Base-by-base conservation (phyloP, 2,113 vertebrate genomes). In the Myrmecobius fasciatus region DNA sequence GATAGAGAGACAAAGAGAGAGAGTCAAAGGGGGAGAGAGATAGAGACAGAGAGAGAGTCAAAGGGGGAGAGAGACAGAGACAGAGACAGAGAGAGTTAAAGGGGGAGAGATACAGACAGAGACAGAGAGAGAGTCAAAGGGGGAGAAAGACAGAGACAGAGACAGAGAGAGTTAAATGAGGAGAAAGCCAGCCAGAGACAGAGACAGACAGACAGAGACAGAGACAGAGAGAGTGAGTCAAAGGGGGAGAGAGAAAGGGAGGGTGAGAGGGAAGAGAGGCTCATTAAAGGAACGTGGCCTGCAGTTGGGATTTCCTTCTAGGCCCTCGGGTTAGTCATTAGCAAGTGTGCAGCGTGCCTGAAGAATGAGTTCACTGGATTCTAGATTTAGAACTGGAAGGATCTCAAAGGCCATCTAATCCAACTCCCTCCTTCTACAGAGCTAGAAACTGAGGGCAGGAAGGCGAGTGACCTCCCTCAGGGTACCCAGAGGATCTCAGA, bases 301-400 rank as follows among this genome's bases (percentile, higher is more conserved):
- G 25, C 94, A 46, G 94, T 95, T 96, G 36, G 31, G 53, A 90
- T 92, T 96, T 96, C n/a, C 93, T 97, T 94, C 89, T 95, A 92
- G 83, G 20, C 22, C 90, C 51, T 51, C 52, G 92, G 49, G 26
- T 95, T 96, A 94, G 93, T 96, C 91, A 96, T 95, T 93, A 96
- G 43, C 43, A 91, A 94, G 52, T 96, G 52, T 95, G 54, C 96
- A 97, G 54, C 89, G 3, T 95, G 90, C 93, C 94, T 91, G 91
- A 93, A 88, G 93, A 67, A 75, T 75, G 67, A 75, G 36, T 75
- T 75, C 67, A 75, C n/a, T 75, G 36, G 67, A n/a, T 75, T 75
- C 67, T 75, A 75, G 17, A 75, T n/a, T 75, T 75, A 75, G 36
- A 75, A 7, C 67, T 75, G 67, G 36, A 75, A 75, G 67, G 36